Percentiles rank a stretch among this genome's conserved stretches.
Conservation (phyloP, 2,888 invertebrate genomes). For the Orchesellides sinensis region DNA sequence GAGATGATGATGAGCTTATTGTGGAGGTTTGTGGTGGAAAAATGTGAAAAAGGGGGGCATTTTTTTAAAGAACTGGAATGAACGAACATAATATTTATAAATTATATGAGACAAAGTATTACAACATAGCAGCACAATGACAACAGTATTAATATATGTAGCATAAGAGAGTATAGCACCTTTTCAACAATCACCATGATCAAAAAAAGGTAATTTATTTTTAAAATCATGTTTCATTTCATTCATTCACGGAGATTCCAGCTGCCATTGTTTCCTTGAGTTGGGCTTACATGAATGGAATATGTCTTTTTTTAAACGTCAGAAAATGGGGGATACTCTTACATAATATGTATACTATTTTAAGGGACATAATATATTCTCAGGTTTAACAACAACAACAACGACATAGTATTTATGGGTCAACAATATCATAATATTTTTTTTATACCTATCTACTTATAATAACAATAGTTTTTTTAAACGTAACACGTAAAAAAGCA, state of each 20-base stretch:
- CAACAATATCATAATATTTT: not conserved
- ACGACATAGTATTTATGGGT: constrained; percentile 15
- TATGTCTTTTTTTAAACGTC: constrained; percentile 26
- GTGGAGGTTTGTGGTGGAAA: not conserved
- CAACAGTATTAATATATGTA: too few relatives aligned
- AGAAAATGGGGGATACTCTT: not conserved
- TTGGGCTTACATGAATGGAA: constrained; percentile 37
- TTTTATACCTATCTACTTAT: not conserved
- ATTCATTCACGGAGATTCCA: constrained; percentile 56
- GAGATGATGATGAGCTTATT: too few relatives aligned
- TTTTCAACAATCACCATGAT: constrained; percentile 21
- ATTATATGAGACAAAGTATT: constrained; percentile 2
- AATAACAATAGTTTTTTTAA: constrained; percentile 12
- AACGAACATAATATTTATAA: constrained; percentile 45
- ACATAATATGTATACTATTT: constrained; percentile 1
- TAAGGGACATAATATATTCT: not conserved
- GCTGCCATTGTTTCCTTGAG: constrained; percentile 45
- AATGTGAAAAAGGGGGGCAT: constrained; percentile 1
- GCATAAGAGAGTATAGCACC: constrained; percentile 32
- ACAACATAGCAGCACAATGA: constrained; percentile 4
- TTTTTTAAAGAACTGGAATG: constrained; percentile 36
- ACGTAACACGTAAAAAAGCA: constrained; percentile 36
- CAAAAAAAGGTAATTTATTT: constrained; percentile 1
- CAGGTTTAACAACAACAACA: not conserved
- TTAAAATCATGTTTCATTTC: constrained; percentile 27